Percentiles rank a stretch among this genome's conserved stretches.
phyloP scores from a whole-genome alignment of 2,888 invertebrate genomes.

The Mongoloraphidia duomilia region DNA sequence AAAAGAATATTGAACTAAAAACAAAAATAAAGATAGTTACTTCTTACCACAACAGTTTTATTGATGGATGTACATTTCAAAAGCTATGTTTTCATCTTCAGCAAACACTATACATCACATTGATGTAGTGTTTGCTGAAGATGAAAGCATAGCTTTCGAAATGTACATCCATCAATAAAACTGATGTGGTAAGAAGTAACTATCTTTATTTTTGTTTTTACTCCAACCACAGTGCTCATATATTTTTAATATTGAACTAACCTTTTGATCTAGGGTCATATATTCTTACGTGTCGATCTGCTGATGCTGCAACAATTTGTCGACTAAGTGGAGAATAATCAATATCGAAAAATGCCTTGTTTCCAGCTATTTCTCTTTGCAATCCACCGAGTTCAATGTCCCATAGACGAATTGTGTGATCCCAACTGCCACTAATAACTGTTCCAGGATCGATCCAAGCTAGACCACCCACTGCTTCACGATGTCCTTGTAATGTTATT shows the following conservation, averaged over 20 bases:
- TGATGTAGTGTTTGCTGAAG: too few species aligned
- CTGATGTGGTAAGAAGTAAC: too few species aligned
- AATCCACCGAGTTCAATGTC: constrained; percentile 70
- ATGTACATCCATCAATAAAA: too few species aligned
- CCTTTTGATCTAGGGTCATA: constrained; percentile 84
- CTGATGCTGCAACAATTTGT: constrained; percentile 69
- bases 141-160: too few species aligned
- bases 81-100: too few species aligned
- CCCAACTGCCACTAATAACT: constrained; percentile 82
- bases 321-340: constrained; percentile 68
- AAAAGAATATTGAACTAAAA: too few species aligned
- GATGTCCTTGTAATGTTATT: constrained; percentile 81
- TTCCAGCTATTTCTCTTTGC: constrained; percentile 69
- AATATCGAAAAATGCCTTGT: constrained; percentile 80
- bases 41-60: too few species aligned
- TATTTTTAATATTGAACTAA: constrained; percentile 28
- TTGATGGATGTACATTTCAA: too few species aligned
- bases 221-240: too few species aligned
- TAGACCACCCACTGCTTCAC: constrained; percentile 74
- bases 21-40: too few species aligned
- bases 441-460: constrained; percentile 71
- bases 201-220: too few species aligned
- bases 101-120: too few species aligned
- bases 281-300: constrained; percentile 79
- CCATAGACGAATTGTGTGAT: constrained; percentile 91